Evolutionary conservation across 2,113 vertebrate genomes (phyloP).

Genomic region (Hemibagrus wyckioides): DNA sequence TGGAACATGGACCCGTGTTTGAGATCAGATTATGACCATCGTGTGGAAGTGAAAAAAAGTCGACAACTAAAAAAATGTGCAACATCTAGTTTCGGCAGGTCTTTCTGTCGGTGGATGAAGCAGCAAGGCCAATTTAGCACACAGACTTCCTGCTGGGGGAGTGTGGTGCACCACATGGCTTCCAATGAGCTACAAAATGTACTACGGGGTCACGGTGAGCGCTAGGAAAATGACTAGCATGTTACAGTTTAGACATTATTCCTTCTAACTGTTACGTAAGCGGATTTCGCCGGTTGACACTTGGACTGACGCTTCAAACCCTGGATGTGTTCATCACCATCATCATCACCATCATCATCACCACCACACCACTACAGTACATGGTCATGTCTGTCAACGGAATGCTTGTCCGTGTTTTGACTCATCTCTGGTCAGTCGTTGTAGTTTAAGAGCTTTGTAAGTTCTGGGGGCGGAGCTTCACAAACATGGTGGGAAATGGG

Average conservation of each 20-base stretch:
- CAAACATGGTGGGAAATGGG: neutral
- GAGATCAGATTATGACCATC: neutral
- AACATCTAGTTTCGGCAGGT: neutral
- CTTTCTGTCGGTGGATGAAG: neutral
- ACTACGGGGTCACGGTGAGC: neutral
- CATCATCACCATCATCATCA: no score
- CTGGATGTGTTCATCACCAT: neutral
- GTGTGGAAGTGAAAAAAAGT: neutral
- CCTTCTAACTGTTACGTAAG: neutral
- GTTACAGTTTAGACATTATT: neutral
- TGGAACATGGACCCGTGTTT: neutral
- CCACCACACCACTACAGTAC: neutral
- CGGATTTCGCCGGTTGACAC: neutral
- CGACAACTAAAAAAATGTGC: neutral
- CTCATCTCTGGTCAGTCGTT: neutral
- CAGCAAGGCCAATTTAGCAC: neutral
- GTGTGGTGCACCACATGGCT: neutral
- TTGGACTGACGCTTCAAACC: neutral
- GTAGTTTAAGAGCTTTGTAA: neutral
- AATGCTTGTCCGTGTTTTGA: neutral
- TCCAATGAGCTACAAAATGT: neutral
- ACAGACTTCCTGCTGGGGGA: neutral
- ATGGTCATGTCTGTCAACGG: neutral
- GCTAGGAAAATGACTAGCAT: neutral
- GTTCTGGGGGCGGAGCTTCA: neutral